A percentile compares a stretch with the other conserved stretches of the same genome.
Evolutionary conservation across 1,140 invertebrate species (phyloP).

Genomic region (Diorhabda elongata): DNA sequence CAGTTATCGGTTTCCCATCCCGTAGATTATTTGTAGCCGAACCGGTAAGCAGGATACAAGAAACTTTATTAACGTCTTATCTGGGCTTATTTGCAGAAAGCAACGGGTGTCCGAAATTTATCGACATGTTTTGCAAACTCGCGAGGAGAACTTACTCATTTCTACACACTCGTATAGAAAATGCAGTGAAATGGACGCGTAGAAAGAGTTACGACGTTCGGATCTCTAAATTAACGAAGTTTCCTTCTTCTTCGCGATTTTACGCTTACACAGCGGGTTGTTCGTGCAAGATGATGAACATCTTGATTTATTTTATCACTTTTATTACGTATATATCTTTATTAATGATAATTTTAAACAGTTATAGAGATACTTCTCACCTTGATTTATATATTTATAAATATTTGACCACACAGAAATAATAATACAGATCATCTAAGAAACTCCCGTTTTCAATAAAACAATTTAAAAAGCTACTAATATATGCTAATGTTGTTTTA

Average conservation of each 20-base stretch:
- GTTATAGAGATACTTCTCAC: no score
- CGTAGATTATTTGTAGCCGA: neutral
- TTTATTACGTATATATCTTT: neutral
- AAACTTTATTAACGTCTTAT: neutral
- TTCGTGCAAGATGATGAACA: neutral
- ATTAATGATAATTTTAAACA: no score
- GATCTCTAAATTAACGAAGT: neutral
- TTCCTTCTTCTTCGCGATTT: neutral
- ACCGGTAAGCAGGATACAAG: neutral
- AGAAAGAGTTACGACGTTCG: neutral
- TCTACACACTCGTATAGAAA: conserved; percentile 12
- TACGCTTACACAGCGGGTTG: neutral
- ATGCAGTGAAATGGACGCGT: neutral
- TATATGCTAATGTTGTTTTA: no score
- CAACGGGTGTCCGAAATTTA: conserved; percentile 19
- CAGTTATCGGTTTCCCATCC: no score
- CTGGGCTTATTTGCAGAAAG: conserved; percentile 11
- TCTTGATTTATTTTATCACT: conserved; percentile 1
- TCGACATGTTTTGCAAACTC: conserved; percentile 19
- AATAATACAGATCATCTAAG: no score
- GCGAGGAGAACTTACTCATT: conserved; percentile 12
- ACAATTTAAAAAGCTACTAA: no score
- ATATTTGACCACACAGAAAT: no score
- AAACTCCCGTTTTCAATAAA: no score
- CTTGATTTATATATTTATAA: no score